Percentiles rank a stretch among this genome's conserved stretches.
Conservation (phyloP, 2,113 vertebrate genomes). For the Phaethon lepturus region DNA sequence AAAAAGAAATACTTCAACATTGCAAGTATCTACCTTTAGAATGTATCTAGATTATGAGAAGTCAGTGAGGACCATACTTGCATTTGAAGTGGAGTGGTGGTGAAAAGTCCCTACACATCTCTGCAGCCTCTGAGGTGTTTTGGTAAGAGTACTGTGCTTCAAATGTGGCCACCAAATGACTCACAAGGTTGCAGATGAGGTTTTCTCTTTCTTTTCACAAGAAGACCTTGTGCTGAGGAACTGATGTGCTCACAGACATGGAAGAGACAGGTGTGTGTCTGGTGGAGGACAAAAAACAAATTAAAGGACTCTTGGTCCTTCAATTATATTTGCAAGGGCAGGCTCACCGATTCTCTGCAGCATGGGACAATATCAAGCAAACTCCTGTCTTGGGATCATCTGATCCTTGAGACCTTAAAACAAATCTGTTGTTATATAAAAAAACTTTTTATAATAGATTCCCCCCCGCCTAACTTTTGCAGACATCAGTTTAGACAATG, state of each 20-base stretch:
- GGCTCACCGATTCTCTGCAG: neutral
- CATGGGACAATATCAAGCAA: neutral
- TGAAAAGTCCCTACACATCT: neutral
- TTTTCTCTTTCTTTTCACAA: neutral
- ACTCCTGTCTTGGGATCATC: neutral
- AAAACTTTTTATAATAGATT: too few species aligned
- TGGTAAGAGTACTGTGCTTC: neutral
- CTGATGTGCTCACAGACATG: neutral
- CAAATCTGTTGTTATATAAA: neutral
- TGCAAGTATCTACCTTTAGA: neutral
- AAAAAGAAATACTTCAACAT: neutral
- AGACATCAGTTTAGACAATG: neutral
- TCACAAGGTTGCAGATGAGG: neutral
- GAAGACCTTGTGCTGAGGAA: neutral
- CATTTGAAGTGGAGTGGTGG: neutral
- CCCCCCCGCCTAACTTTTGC: too few species aligned
- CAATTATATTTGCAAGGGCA: neutral
- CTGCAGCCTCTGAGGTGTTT: neutral
- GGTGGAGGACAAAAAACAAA: neutral
- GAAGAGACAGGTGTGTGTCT: neutral
- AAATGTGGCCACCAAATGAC: neutral
- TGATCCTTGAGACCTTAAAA: neutral
- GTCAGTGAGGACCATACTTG: neutral
- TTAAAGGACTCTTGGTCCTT: neutral
- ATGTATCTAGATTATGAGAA: neutral